A percentile compares a stretch with the other conserved stretches of the same genome.
Conservation (phyloP, 1,140 invertebrate genomes). For the Maniola jurtina region DNA sequence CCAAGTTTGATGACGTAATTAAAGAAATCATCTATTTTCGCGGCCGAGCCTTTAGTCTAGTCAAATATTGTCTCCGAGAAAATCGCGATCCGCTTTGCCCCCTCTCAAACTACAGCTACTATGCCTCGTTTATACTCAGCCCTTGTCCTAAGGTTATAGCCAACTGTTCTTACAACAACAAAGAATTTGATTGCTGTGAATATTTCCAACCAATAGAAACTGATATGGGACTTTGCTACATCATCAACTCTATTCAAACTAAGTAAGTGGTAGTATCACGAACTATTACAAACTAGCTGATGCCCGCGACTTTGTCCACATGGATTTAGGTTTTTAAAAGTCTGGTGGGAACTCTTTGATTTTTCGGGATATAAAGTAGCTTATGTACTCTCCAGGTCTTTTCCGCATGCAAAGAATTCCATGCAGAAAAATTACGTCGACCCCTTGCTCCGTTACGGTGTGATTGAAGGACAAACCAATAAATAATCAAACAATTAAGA, state of each 20-base stretch:
- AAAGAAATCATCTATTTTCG: constrained; percentile 83
- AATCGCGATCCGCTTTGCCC: constrained; percentile 58
- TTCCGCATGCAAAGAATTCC: too few species aligned
- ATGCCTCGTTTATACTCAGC: constrained; percentile 79
- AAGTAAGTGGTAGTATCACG: constrained; percentile 49
- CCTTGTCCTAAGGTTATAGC: constrained; percentile 78
- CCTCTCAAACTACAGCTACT: constrained; percentile 79
- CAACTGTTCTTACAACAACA: constrained; percentile 82
- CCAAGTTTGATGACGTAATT: constrained; percentile 83
- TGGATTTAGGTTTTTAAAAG: too few species aligned
- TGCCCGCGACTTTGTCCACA: too few species aligned
- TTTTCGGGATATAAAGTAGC: too few species aligned
- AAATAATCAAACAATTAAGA: too few species aligned
- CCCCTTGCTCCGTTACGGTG: too few species aligned
- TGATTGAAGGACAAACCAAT: too few species aligned
- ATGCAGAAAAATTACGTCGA: too few species aligned
- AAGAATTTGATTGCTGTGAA: constrained; percentile 82
- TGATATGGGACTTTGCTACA: constrained; percentile 83
- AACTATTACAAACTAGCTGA: too few species aligned
- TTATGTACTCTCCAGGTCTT: too few species aligned
- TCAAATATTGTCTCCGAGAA: constrained; percentile 78
- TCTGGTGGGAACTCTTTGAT: too few species aligned
- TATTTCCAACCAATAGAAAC: constrained; percentile 82
- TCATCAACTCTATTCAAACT: constrained; percentile 82
- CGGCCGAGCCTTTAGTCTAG: constrained; percentile 81